Conservation (phyloP, 2,888 invertebrate genomes). For the Caenorhabditis sinica region DNA sequence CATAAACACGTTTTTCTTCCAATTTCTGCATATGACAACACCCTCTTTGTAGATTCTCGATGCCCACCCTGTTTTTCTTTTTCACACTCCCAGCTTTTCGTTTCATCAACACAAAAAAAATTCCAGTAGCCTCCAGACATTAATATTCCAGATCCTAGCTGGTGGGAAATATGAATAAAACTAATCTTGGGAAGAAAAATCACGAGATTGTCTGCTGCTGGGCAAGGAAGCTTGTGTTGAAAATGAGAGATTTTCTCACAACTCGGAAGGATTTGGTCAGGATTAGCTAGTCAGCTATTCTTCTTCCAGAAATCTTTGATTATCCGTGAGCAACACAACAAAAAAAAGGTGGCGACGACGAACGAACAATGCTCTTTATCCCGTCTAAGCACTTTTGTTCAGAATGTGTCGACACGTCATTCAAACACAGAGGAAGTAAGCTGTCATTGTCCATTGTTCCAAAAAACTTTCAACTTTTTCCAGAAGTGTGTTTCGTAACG, state of each 20-base stretch:
- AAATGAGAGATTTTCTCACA: conserved; percentile 13
- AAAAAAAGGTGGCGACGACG: background rate
- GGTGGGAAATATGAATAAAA: conserved; percentile 7
- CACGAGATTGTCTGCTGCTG: conserved; percentile 10
- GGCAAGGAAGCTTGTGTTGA: background rate
- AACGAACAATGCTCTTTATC: conserved; percentile 28
- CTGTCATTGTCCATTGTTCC: conserved; percentile 7
- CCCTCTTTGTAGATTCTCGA: no score
- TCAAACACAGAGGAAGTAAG: background rate
- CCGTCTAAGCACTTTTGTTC: conserved; percentile 6
- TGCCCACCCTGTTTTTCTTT: no score
- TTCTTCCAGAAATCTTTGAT: conserved; percentile 26
- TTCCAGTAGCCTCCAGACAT: background rate
- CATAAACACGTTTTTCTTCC: no score
- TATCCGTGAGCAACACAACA: background rate
- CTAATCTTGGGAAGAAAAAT: background rate
- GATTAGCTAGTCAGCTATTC: background rate
- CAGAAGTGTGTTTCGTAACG: conserved; percentile 1
- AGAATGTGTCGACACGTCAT: conserved; percentile 24
- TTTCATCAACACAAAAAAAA: background rate
- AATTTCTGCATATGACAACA: no score
- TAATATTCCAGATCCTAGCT: background rate
- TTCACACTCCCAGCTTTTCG: background rate
- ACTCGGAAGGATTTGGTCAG: conserved; percentile 11
- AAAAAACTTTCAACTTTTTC: background rate